These are phyloP conservation scores for Pipistrellus nathusii DNA, from an alignment of 2,797 vertebrate species.

Conservation along the genomic window DNA sequence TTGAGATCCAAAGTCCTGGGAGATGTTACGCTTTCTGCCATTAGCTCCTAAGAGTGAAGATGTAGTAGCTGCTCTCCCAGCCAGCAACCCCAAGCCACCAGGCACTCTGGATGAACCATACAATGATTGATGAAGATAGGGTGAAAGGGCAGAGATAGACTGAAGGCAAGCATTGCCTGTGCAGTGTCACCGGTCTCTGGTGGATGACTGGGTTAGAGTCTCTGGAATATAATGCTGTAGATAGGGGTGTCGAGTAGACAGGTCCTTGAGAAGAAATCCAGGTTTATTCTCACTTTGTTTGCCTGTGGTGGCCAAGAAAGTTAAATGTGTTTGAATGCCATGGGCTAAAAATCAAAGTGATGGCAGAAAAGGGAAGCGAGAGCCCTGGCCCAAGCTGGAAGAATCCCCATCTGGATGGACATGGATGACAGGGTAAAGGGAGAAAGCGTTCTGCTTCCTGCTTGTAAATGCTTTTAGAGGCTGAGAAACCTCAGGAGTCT, in stretches of 20 bases:
- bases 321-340: background rate
- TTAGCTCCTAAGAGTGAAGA: background rate
- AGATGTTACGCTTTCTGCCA: background rate
- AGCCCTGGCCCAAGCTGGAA: background rate
- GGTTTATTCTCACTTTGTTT: background rate
- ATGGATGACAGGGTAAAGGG: background rate
- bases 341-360: background rate
- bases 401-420: background rate
- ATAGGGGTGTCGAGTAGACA: background rate
- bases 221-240: background rate
- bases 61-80: background rate
- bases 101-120: background rate
- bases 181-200: rapidly evolving
- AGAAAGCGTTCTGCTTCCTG: background rate
- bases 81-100: background rate
- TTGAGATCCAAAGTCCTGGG: background rate
- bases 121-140: background rate
- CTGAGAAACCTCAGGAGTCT: background rate
- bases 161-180: background rate
- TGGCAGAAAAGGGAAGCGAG: background rate
- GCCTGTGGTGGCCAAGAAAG: background rate
- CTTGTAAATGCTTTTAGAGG: background rate
- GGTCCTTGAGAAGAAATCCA: background rate
- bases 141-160: background rate
- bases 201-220: background rate